Evolutionary conservation across 2,888 invertebrate genomes (phyloP).

Genomic region (Antheraea yamamai): DNA sequence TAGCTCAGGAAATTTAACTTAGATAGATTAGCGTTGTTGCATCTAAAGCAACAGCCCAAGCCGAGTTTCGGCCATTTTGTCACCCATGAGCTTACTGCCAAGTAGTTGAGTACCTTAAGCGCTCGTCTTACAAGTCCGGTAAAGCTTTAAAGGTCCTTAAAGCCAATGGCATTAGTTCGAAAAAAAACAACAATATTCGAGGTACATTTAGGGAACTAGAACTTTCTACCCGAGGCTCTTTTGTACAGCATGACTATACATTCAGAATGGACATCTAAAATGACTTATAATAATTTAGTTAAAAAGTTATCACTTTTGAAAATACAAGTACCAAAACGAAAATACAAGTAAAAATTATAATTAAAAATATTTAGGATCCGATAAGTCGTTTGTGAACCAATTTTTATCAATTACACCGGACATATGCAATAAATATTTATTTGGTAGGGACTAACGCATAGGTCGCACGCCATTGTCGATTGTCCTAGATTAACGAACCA

Average conservation of each 20-base stretch:
- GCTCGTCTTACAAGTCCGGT: too few relatives aligned
- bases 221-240: background rate
- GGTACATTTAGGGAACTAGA: background rate
- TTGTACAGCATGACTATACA: background rate
- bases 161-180: too few relatives aligned
- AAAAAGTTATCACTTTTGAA: background rate
- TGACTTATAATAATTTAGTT: background rate
- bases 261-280: too few relatives aligned
- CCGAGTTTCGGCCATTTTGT: too few relatives aligned
- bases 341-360: background rate
- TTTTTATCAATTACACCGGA: conserved; percentile 59
- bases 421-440: conserved; percentile 48
- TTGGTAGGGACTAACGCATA: conserved; percentile 43
- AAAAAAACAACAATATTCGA: too few relatives aligned
- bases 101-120: too few relatives aligned
- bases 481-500: conserved; percentile 79
- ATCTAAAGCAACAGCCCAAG: too few relatives aligned
- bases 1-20: too few relatives aligned
- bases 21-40: too few relatives aligned
- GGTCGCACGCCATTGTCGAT: conserved; percentile 66
- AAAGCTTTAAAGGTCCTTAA: too few relatives aligned
- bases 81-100: too few relatives aligned
- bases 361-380: background rate
- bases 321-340: background rate
- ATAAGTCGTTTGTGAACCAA: conserved; percentile 30